These are phyloP conservation scores for Diphyllodes magnificus DNA, from an alignment of 2,113 vertebrate species.

Conservation along the genomic window DNA sequence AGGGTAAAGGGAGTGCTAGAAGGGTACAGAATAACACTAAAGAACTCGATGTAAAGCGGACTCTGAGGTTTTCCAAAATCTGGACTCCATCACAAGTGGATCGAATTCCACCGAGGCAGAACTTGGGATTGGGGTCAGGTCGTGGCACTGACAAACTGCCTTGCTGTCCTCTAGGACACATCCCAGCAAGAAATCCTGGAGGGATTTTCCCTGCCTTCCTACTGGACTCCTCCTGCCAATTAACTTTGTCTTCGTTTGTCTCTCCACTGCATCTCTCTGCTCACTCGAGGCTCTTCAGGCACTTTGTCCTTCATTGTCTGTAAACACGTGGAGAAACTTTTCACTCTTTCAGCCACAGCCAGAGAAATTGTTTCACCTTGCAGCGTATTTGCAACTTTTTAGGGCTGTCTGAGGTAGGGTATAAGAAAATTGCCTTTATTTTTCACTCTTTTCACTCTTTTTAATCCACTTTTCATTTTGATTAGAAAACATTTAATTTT, in stretches of 20 bases:
- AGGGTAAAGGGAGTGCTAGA: background rate
- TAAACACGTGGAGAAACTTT: background rate
- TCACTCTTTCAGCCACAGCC: background rate
- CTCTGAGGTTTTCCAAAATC: background rate
- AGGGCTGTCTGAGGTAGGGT: background rate
- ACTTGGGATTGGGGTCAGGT: background rate
- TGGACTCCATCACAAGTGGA: fast-evolving
- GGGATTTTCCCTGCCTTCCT: background rate
- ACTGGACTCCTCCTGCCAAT: background rate
- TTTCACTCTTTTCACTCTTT: too few species aligned
- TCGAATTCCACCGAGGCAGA: background rate
- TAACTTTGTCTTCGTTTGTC: background rate
- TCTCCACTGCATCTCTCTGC: background rate
- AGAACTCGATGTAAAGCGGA: background rate
- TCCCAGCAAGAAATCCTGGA: background rate
- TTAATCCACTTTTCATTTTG: background rate
- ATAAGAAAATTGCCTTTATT: background rate
- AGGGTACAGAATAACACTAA: background rate
- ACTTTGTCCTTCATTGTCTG: background rate
- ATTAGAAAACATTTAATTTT: background rate
- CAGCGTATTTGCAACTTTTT: background rate
- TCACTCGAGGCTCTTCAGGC: background rate
- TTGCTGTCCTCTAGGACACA: background rate
- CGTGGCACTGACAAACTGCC: background rate
- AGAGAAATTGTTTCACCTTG: background rate